Evolutionary conservation across 2,113 vertebrate species (phyloP).

Genomic region (Hyla sarda): DNA sequence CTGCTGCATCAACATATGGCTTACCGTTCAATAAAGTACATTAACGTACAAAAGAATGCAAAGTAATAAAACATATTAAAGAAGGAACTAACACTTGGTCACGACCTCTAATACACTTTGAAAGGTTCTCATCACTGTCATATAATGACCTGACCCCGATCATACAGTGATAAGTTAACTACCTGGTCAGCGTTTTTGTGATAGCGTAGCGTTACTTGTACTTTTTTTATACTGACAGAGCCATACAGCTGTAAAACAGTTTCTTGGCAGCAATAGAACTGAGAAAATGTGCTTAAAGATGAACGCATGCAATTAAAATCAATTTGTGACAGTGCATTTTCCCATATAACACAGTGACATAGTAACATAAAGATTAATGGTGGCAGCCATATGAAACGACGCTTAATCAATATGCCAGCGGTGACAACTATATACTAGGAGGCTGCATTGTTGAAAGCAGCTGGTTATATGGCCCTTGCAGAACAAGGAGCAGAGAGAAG

Average conservation of each 20-base stretch:
- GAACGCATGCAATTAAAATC: conserved; percentile 38
- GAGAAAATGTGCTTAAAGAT: conserved; percentile 24
- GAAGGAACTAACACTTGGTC: not conserved
- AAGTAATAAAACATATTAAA: not conserved
- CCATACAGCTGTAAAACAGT: not conserved
- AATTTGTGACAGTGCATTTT: conserved; percentile 35
- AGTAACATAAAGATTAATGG: conserved; percentile 50
- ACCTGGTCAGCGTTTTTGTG: not conserved
- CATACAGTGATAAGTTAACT: not conserved
- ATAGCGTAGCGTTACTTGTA: too few relatives aligned
- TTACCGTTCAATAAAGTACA: not conserved
- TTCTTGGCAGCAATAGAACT: not conserved
- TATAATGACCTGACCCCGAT: not conserved
- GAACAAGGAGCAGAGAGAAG: conserved; percentile 65
- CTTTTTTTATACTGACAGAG: not conserved
- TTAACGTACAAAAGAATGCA: not conserved
- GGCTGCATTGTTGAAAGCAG: conserved; percentile 25
- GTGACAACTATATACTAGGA: conserved; percentile 47
- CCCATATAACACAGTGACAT: conserved; percentile 38
- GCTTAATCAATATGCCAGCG: conserved; percentile 34
- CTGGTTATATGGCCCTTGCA: conserved; percentile 52
- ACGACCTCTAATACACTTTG: not conserved
- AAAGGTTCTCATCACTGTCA: not conserved
- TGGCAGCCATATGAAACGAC: not conserved
- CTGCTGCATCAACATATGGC: not conserved